These are phyloP conservation scores for Poeciliopsis retropinna DNA, from an alignment of 2,113 vertebrate genomes.

Conservation along the genomic window DNA sequence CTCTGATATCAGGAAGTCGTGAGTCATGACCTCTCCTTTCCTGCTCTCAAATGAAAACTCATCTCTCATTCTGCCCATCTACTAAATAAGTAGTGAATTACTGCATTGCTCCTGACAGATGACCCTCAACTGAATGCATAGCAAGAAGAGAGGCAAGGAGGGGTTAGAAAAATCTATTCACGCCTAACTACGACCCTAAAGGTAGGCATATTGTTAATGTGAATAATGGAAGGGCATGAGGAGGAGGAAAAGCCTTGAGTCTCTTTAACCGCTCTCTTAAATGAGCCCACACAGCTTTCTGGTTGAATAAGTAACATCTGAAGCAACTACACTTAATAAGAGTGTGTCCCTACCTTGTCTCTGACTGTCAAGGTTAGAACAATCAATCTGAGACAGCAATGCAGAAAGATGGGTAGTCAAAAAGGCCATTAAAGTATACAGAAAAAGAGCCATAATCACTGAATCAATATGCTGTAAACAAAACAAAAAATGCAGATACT, in stretches of 20 bases:
- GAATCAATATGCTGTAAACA: not conserved
- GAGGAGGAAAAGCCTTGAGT: constrained; percentile 34
- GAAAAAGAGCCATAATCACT: constrained; percentile 15
- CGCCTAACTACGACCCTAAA: constrained; percentile 22
- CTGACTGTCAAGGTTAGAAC: constrained; percentile 53
- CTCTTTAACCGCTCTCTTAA: constrained; percentile 4
- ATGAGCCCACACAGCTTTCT: constrained; percentile 20
- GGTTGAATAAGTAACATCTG: constrained; percentile 50
- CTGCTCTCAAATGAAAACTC: constrained; percentile 1
- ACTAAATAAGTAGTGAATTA: not conserved
- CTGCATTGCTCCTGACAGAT: not conserved
- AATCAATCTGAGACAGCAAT: constrained; percentile 46
- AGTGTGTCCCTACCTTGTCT: constrained; percentile 30
- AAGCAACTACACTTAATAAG: constrained; percentile 48
- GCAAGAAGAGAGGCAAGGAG: not conserved
- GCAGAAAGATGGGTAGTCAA: constrained; percentile 18
- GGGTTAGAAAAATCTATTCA: not conserved
- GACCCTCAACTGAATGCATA: not conserved
- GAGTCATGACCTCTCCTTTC: constrained; percentile 30
- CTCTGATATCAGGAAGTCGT: constrained; percentile 20
- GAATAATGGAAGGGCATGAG: not conserved
- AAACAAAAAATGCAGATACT: too few species aligned
- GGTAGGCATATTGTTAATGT: constrained; percentile 19
- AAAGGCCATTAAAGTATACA: constrained; percentile 29
- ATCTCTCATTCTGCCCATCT: not conserved